Evolutionary conservation across 1,140 invertebrate species (phyloP).

Genomic region (Drosophila elegans): DNA sequence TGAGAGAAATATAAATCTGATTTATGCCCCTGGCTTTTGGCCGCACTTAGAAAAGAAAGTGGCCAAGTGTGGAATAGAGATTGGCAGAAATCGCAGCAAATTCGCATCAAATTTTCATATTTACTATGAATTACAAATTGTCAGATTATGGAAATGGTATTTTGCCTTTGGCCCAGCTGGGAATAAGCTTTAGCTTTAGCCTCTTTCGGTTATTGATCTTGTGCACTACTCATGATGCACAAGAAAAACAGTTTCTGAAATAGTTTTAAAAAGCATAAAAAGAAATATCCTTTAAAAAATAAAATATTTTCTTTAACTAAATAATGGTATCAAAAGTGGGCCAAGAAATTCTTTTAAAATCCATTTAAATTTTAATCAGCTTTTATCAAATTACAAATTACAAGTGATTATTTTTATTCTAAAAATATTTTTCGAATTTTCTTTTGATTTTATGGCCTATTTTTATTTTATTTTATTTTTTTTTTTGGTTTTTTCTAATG

Average conservation of each 20-base stretch:
- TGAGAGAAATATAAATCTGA: constrained; percentile 11
- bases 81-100: constrained; percentile 61
- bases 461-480: too few species aligned
- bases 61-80: constrained; percentile 1
- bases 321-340: too few species aligned
- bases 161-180: constrained; percentile 52
- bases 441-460: too few species aligned
- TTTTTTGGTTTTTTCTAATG: too few species aligned
- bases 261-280: too few species aligned
- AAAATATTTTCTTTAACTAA: too few species aligned
- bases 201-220: constrained; percentile 42
- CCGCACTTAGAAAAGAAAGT: not conserved
- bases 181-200: constrained; percentile 19
- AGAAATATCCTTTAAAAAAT: too few species aligned
- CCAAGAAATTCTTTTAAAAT: too few species aligned
- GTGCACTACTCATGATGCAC: not conserved
- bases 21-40: constrained; percentile 30
- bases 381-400: too few species aligned
- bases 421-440: too few species aligned
- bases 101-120: constrained; percentile 70
- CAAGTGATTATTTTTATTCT: too few species aligned
- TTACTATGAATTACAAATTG: constrained; percentile 77
- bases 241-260: not conserved
- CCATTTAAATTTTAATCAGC: too few species aligned
- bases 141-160: constrained; percentile 74